Evolutionary conservation across 2,797 vertebrate species (phyloP), one percentile per base, ranked within the genome.

Genomic region (Xiphorhynchus erythropygius): DNA sequence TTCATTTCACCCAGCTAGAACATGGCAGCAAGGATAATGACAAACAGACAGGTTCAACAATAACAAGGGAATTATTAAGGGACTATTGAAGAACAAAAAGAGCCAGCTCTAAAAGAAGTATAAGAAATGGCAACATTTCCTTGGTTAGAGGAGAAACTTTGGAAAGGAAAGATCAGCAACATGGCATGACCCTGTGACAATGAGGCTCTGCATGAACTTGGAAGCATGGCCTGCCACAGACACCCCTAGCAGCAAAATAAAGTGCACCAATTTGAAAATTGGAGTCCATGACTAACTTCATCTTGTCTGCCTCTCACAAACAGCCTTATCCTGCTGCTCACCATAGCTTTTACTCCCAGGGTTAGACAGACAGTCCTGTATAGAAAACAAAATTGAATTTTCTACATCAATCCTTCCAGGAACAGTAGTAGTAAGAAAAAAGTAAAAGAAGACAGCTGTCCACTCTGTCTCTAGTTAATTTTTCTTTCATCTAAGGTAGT

Each of bases 171-270:
- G 10, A n/a, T 47, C 23, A 71, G 8, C 42, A 74, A 16, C 23
- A 73, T 55, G 50, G 5, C 25, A 23, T 49, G 41, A 56, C 2
- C 7, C 32, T n/a, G 11, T 27, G 18, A 14, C 11, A 33, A 46
- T 30, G 33, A 14, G 4, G 3, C 2, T 73, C 18, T 47, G 10
- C 1, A 1, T 7, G 14, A 22, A 24, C 9, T 37, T 24, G 21
- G 25, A 41, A 55, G 13, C 37, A 30, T 19, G 47, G 22, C 2
- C 7, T 9, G 5, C 14, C 25, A 13, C 5, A 5, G 18, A 18
- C 3, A 25, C 3, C 2, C 17, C 3, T 18, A 57, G 15, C 8
- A 84, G 30, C 1, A 7, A 64, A 85, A 89, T 47, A 69, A 44
- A 35, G 19, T 16, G 46, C 7, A 60, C 3, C 3, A 18, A 55